Conservation (phyloP, 2,888 invertebrate genomes). For the Bibio marci region DNA sequence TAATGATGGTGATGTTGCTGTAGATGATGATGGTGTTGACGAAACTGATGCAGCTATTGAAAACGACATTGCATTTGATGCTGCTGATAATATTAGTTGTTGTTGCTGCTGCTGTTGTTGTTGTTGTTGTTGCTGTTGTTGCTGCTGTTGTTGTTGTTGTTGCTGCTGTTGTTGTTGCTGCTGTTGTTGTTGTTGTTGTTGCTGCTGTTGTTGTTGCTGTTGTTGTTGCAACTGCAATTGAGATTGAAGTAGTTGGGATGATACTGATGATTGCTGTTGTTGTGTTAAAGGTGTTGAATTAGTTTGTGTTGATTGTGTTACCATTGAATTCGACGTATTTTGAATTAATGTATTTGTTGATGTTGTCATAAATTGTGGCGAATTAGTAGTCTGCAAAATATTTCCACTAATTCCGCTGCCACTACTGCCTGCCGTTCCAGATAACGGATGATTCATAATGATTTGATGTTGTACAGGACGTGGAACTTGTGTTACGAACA, state of each 20-base stretch:
- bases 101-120: slow-evolving; percentile 1
- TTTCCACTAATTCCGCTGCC: slow-evolving; percentile 7
- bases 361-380: too few relatives aligned
- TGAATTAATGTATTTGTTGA: slow-evolving; percentile 1
- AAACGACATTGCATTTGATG: slow-evolving; percentile 20
- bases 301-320: slow-evolving; percentile 5
- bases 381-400: slow-evolving; percentile 6
- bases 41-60: too few relatives aligned
- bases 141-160: slow-evolving; percentile 1
- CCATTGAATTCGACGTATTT: slow-evolving; percentile 7
- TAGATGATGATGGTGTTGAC: too few relatives aligned
- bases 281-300: slow-evolving; percentile 1
- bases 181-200: slow-evolving; percentile 2
- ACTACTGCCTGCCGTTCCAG: slow-evolving; percentile 1
- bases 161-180: slow-evolving; percentile 4
- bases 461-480: slow-evolving; percentile 17
- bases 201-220: slow-evolving; percentile 6
- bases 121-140: slow-evolving; percentile 6
- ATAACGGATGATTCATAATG: slow-evolving; percentile 14
- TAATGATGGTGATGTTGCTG: too few relatives aligned
- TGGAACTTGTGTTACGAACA: slow-evolving; percentile 40
- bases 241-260: background rate
- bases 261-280: background rate
- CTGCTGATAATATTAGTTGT: slow-evolving; percentile 30
- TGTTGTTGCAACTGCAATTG: slow-evolving; percentile 2